Evolutionary conservation across 2,797 vertebrate species (phyloP), one percentile per base, ranked within the genome.

Genomic region (Oryzias sinensis): DNA sequence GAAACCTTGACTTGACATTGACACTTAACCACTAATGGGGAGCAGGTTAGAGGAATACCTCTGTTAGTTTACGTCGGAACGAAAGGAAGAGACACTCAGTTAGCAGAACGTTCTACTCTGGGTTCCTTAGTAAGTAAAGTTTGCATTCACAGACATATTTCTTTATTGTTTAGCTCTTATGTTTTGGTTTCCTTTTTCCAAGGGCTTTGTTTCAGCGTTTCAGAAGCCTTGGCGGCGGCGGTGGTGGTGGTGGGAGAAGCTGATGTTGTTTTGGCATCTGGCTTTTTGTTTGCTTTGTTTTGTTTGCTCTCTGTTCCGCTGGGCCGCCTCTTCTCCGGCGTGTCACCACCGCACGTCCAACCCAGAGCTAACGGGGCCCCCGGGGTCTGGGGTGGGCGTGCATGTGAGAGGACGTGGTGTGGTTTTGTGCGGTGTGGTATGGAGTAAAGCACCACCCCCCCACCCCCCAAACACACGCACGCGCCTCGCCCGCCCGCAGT

Each of bases 271-370:
- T 86, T 88, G 86, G 86, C 83, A 82, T 84, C 62, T 84, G 27
- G 70, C 80, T 88, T 64, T 86, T 88, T 89, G 86, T 89, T 89
- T 89, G 78, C 29, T 33, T 33, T 86, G 77, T 87, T 88, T 43
- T 79, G 54, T 70, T 53, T 37, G 27, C 52, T 69, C 60, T 66
- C 59, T 70, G 87, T 87, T 88, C 84, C 82, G 83, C 86, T 86
- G 81, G 55, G 84, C 73, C 78, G 83, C 81, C 65, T 85, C 64
- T 78, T 69, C 84, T 80, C 82, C 77, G 1, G 69, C 43, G 62
- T 87, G 86, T 87, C 83, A 86, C 52, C 46, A 57, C 61, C 72
- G 80, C 67, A 85, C 51, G 86, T 88, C 84, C 68, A 76, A 79
- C 43, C 52, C 5, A 70, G 74, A 66, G 65, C 77, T 88, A 89